Conservation (phyloP, 2,888 invertebrate genomes). For the Trissolcus japonicus region DNA sequence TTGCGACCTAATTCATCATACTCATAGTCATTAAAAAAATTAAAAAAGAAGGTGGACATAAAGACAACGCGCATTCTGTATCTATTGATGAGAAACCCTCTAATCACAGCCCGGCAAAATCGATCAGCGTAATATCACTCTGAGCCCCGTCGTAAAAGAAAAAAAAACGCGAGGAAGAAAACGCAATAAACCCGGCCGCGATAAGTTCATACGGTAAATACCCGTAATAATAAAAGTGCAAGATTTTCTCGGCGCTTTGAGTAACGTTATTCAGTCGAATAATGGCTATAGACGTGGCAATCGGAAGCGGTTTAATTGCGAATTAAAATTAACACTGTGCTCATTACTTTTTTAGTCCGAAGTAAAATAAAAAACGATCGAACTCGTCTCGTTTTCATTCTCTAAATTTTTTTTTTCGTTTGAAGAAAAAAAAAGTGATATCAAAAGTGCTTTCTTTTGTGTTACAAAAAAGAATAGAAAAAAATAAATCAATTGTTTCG, state of each 20-base stretch:
- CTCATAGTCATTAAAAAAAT: neutral
- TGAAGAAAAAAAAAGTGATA: neutral
- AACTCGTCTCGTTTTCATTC: neutral
- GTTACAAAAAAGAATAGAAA: too few relatives aligned
- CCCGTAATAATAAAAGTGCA: slow-evolving; percentile 27
- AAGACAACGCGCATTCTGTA: neutral
- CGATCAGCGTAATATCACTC: slow-evolving; percentile 32
- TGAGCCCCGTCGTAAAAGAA: slow-evolving; percentile 2
- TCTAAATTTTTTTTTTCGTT: neutral
- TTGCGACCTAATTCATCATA: too few relatives aligned
- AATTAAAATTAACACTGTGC: slow-evolving; percentile 6
- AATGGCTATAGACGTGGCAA: neutral
- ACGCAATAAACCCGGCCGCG: slow-evolving; percentile 28
- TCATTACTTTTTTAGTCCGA: neutral
- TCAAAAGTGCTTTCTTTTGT: too few relatives aligned
- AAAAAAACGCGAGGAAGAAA: slow-evolving; percentile 16
- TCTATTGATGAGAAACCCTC: slow-evolving; percentile 17
- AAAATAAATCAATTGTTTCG: too few relatives aligned
- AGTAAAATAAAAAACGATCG: neutral
- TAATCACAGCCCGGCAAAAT: slow-evolving; percentile 22
- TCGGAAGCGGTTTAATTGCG: slow-evolving; percentile 11
- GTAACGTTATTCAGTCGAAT: slow-evolving; percentile 19
- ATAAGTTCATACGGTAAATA: slow-evolving; percentile 34
- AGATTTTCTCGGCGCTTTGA: slow-evolving; percentile 18
- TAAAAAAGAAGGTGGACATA: neutral